Conservation (phyloP, 1,140 invertebrate genomes). For the Monochamus saltuarius region DNA sequence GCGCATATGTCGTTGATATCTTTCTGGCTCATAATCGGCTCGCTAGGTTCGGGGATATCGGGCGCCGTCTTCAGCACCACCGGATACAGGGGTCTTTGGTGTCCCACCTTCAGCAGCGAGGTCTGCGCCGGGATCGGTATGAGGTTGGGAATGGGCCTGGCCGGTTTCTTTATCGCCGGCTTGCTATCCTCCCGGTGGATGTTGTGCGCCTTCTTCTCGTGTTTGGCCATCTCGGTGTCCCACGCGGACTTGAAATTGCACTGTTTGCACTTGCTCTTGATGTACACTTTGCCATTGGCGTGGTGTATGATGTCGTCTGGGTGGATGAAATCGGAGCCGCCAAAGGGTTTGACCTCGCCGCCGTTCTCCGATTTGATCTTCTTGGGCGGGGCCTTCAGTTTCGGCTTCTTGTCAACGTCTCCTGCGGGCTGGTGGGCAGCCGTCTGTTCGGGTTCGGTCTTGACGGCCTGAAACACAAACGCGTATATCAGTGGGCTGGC, state of each 20-base stretch:
- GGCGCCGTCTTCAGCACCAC: neutral
- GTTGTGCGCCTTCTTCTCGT: slow-evolving; percentile 56
- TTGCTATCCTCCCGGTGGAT: slow-evolving; percentile 42
- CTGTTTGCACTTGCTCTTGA: slow-evolving; percentile 50
- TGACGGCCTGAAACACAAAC: slow-evolving; percentile 26
- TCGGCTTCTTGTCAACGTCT: slow-evolving; percentile 47
- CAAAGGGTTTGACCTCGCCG: slow-evolving; percentile 17
- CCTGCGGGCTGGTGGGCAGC: slow-evolving; percentile 40
- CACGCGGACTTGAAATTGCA: slow-evolving; percentile 52
- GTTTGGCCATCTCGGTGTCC: slow-evolving; percentile 59
- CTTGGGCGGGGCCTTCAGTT: slow-evolving; percentile 19
- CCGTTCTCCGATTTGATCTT: slow-evolving; percentile 23
- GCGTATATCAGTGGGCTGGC: slow-evolving; percentile 1
- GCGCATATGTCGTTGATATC: slow-evolving; percentile 54
- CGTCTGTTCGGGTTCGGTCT: slow-evolving; percentile 27
- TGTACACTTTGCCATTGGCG: slow-evolving; percentile 54
- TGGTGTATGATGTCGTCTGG: slow-evolving; percentile 55
- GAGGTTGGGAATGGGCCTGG: slow-evolving; percentile 68
- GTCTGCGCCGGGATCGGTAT: slow-evolving; percentile 61
- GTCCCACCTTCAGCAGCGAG: slow-evolving; percentile 9
- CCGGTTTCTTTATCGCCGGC: slow-evolving; percentile 53
- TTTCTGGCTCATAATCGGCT: slow-evolving; percentile 49
- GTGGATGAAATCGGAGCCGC: slow-evolving; percentile 54
- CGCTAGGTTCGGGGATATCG: slow-evolving; percentile 21
- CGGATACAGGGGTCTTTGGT: neutral